phyloP scores from a whole-genome alignment of 2,113 vertebrate species.

The Hyla sarda region DNA sequence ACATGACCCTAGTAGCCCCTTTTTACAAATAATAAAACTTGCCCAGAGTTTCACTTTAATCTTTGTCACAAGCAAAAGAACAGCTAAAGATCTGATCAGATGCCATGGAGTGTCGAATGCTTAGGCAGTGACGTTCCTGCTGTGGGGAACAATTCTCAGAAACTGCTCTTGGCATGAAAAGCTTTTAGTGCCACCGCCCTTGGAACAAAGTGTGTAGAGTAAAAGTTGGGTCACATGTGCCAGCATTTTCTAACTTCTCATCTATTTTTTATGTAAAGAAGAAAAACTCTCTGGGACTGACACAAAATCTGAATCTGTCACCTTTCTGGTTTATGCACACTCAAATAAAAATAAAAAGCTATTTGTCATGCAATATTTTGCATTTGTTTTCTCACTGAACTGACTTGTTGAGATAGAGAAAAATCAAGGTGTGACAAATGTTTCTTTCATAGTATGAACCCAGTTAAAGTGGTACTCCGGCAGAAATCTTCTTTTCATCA shows the following conservation, averaged over 20 bases:
- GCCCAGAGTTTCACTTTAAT: neutral
- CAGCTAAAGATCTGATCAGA: neutral
- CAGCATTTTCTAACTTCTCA: neutral
- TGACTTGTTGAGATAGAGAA: neutral
- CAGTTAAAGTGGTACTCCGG: neutral
- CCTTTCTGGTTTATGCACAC: too few species aligned
- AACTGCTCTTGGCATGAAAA: conserved; percentile 4
- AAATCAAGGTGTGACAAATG: neutral
- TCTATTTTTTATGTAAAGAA: neutral
- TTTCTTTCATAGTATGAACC: neutral
- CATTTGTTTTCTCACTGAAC: neutral
- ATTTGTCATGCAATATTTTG: neutral
- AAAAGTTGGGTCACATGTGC: neutral
- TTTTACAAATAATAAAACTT: neutral
- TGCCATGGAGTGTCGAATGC: neutral
- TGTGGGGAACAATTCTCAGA: conserved; percentile 17
- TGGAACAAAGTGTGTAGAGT: neutral
- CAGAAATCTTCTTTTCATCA: too few species aligned
- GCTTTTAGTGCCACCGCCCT: neutral
- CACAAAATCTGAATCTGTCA: neutral
- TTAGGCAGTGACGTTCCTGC: neutral
- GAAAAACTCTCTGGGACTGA: neutral
- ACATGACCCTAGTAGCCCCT: neutral
- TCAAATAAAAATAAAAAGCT: too few species aligned
- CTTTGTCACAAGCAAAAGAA: neutral